Base-by-base conservation (phyloP, 37 sponge, comb jelly and placozoan genomes). In the Agelas oroides region DNA sequence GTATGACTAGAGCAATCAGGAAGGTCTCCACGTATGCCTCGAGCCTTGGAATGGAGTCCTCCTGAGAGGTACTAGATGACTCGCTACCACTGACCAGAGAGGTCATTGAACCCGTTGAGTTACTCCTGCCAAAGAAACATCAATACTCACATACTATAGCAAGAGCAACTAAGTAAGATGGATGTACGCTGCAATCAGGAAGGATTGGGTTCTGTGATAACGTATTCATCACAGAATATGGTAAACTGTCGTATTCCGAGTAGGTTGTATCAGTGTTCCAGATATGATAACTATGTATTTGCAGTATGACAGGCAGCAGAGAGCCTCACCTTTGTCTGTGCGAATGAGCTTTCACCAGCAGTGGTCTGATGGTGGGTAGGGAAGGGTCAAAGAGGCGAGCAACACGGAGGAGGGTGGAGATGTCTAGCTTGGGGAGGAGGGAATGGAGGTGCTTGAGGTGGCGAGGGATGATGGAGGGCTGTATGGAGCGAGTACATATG, bases 361-460 rank as follows among this genome's bases (percentile, higher is more conserved):
- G 86, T 23, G 94, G 94, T 31, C 70, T 65, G 17, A 88, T 86
- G 46, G 83, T 82, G 39, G 73, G 37, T 53, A 86, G 86, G 36
- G 89, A 82, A 74, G 94, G 94, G 64, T 93, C 94, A 62, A 93
- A 76, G 13, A 93, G 74, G 25, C 70, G 28, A 1, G 87, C 86
- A 67, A 88, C 65, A 24, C 80, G 65, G 5, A 89, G 65, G 20
- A 93, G 74, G 40, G 81, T 61, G 34, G 57, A 24, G 17, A 82
- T 53, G 71, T 89, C 69, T 16, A 82, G 60, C 13, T 82, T 52
- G 59, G 90, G 90, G n/a, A 93, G 65, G 19, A 86, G 57, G 25
- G 71, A 61, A 28, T 28, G 56, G 38, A 93, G 52, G 59, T 89
- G 80, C n/a, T 32, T 34, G 39, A 86, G 28, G 60, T 84, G 75